phyloP scores from a whole-genome alignment of 2,113 vertebrate species.

The Procavia capensis region DNA sequence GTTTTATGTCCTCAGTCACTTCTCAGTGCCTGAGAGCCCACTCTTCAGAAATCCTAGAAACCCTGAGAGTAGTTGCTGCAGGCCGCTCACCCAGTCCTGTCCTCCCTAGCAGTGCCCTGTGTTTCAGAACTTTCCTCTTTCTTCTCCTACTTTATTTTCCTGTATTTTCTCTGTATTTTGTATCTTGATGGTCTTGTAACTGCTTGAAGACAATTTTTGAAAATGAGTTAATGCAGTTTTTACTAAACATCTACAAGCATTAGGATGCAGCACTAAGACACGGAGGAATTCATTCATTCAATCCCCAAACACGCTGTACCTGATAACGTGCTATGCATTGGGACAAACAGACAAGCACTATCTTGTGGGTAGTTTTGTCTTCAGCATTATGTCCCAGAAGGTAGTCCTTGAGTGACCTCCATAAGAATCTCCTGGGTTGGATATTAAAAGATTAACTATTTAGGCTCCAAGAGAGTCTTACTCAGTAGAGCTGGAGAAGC shows the following conservation, averaged over 20 bases:
- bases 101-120: not conserved
- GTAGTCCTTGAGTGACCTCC: not conserved
- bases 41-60: not conserved
- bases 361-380: not conserved
- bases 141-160: not conserved
- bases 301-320: not conserved
- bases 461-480: not conserved
- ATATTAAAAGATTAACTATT: not conserved
- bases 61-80: not conserved
- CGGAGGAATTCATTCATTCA: not conserved
- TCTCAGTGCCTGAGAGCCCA: not conserved
- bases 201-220: not conserved
- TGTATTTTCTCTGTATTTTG: not conserved
- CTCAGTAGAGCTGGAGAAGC: not conserved
- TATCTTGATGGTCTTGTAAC: not conserved
- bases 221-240: not conserved
- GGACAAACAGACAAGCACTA: not conserved
- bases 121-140: conserved; percentile 26
- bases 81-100: not conserved
- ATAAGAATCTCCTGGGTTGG: not conserved
- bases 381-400: not conserved
- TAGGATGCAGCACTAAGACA: not conserved
- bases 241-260: not conserved
- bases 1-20: not conserved
- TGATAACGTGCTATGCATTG: not conserved